Evolutionary conservation across 2,888 invertebrate genomes (phyloP).

Genomic region (Zootermopsis nevadensis): DNA sequence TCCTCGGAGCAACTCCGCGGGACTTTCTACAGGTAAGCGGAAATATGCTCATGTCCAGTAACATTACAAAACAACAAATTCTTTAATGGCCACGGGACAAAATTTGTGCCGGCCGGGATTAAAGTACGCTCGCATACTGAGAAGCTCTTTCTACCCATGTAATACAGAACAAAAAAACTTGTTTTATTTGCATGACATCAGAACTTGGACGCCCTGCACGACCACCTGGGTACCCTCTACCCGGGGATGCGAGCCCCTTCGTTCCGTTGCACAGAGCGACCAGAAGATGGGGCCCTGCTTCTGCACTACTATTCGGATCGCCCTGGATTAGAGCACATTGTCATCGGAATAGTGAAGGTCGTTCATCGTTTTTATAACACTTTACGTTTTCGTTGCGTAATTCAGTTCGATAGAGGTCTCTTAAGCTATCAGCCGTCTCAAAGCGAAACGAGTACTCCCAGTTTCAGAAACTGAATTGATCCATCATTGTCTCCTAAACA

Average conservation of each 20-base stretch:
- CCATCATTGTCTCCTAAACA: too few species aligned
- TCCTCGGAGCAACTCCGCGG: constrained; percentile 91
- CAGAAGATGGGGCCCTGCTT: constrained; percentile 88
- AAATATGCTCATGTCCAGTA: background rate
- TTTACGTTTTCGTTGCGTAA: too few species aligned
- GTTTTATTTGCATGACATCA: constrained; percentile 61
- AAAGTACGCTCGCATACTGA: too few species aligned
- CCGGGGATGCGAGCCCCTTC: constrained; percentile 96
- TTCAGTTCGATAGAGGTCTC: too few species aligned
- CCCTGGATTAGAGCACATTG: constrained; percentile 93
- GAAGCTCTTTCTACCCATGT: background rate
- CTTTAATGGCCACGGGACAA: too few species aligned
- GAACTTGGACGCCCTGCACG: constrained; percentile 96
- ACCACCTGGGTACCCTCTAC: constrained; percentile 92
- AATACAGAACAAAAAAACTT: background rate
- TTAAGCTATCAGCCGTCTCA: too few species aligned
- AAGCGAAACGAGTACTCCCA: too few species aligned
- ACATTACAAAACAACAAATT: too few species aligned
- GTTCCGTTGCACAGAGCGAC: constrained; percentile 91
- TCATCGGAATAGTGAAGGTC: constrained; percentile 98
- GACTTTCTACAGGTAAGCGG: constrained; percentile 90
- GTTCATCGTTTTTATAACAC: too few species aligned
- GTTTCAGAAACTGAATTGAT: too few species aligned
- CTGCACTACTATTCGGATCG: constrained; percentile 97
- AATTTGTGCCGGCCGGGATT: too few species aligned